Conservation (phyloP, 2,888 invertebrate species). For the Shargacucullia verbasci region DNA sequence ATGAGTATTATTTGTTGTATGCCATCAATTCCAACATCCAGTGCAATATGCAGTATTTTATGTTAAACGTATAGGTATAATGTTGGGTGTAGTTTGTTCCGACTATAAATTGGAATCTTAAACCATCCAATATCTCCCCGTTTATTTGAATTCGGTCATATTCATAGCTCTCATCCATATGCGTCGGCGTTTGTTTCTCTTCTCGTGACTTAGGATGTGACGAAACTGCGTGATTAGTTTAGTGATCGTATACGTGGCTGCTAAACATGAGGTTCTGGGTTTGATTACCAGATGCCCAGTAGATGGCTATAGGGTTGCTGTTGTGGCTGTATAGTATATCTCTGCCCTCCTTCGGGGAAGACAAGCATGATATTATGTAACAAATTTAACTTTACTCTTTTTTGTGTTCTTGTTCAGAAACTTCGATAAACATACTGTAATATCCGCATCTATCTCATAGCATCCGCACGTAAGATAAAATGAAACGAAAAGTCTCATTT, state of each 20-base stretch:
- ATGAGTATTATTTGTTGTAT: conserved; percentile 18
- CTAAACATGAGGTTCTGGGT: too few species aligned
- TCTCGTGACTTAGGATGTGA: conserved; percentile 31
- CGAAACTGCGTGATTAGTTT: too few species aligned
- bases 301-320: too few species aligned
- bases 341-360: too few species aligned
- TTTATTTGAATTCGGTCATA: conserved; percentile 39
- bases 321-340: too few species aligned
- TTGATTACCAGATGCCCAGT: too few species aligned
- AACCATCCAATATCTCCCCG: conserved; percentile 22
- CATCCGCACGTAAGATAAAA: conserved; percentile 43
- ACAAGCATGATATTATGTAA: too few species aligned
- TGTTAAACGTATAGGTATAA: neutral
- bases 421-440: conserved; percentile 33
- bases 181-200: conserved; percentile 36
- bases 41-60: conserved; percentile 3
- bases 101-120: conserved; percentile 8
- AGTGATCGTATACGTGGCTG: too few species aligned
- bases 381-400: conserved; percentile 39
- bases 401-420: conserved; percentile 30
- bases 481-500: conserved; percentile 46
- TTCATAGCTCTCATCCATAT: conserved; percentile 45
- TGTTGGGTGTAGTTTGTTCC: neutral
- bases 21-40: conserved; percentile 12
- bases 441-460: conserved; percentile 40